These are phyloP conservation scores for Oreochromis grahami DNA, from an alignment of 2,797 vertebrate species.

Conservation along the genomic window DNA sequence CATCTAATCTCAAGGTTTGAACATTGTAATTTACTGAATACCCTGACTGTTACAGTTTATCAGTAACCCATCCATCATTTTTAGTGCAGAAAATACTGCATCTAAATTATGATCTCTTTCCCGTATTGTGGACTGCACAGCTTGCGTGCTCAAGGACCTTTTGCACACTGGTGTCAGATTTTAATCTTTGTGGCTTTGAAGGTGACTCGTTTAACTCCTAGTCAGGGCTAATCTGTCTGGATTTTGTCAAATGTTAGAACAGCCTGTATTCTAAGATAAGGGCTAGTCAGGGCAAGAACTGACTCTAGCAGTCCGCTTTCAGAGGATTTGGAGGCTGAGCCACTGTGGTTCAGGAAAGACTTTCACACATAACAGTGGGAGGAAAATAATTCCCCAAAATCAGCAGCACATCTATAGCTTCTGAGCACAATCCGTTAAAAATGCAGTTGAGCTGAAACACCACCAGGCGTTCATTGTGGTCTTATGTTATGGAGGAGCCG, in stretches of 20 bases:
- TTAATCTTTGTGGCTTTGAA: constrained; percentile 69
- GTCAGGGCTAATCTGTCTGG: constrained; percentile 75
- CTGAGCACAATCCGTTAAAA: constrained; percentile 39
- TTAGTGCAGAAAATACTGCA: constrained; percentile 41
- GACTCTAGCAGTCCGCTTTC: constrained; percentile 40
- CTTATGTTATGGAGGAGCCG: constrained; percentile 22
- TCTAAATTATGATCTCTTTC: constrained; percentile 70
- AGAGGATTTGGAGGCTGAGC: constrained; percentile 64
- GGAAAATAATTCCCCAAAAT: constrained; percentile 53
- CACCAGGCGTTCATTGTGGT: constrained; percentile 28
- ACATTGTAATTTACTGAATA: constrained; percentile 10
- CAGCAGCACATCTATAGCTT: constrained; percentile 42
- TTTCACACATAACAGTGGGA: constrained; percentile 39
- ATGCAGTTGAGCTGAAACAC: constrained; percentile 44
- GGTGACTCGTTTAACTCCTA: constrained; percentile 74
- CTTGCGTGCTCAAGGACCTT: constrained; percentile 47
- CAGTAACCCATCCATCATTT: constrained; percentile 25
- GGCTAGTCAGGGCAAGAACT: constrained; percentile 43
- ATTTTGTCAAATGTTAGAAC: constrained; percentile 66
- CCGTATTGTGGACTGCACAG: constrained; percentile 40
- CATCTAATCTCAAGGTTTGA: neutral
- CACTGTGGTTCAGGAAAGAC: constrained; percentile 32
- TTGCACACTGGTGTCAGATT: constrained; percentile 58
- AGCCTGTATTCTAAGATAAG: constrained; percentile 77
- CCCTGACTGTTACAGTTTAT: constrained; percentile 12